phyloP scores from a whole-genome alignment of 2,888 invertebrate species.

The Monopis laevigella region DNA sequence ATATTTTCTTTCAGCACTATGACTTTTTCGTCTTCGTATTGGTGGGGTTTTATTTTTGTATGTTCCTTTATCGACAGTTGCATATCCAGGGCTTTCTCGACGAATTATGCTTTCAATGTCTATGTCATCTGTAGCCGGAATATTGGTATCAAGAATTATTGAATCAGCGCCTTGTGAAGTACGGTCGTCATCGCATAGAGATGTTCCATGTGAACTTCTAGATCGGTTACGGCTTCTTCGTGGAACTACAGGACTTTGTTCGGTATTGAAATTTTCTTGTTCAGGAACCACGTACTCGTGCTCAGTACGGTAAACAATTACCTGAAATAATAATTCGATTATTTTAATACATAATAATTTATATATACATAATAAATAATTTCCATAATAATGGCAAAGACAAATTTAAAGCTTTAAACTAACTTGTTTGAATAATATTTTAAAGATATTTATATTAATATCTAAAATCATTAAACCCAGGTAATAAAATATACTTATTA shows the following conservation, averaged over 20 bases:
- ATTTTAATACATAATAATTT: background rate
- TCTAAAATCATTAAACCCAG: too few species aligned
- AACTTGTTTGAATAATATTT: background rate
- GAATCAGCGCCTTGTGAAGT: constrained; percentile 79
- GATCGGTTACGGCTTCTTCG: constrained; percentile 67
- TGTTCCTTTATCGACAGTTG: constrained; percentile 78
- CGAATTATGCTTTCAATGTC: constrained; percentile 48
- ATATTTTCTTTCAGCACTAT: constrained; percentile 70
- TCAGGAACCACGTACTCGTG: constrained; percentile 73
- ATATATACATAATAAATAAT: too few species aligned
- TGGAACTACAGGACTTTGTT: constrained; percentile 65
- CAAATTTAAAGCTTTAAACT: background rate
- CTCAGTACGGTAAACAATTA: constrained; percentile 72
- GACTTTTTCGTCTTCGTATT: constrained; percentile 47
- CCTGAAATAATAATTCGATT: constrained; percentile 42
- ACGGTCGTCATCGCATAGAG: constrained; percentile 73
- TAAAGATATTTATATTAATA: background rate
- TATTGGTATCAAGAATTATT: constrained; percentile 59
- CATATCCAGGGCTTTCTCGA: constrained; percentile 73
- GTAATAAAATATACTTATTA: too few species aligned
- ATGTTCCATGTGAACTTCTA: constrained; percentile 60
- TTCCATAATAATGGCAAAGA: too few species aligned
- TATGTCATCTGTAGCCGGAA: constrained; percentile 33
- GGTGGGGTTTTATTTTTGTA: constrained; percentile 66
- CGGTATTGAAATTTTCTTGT: constrained; percentile 57